These are phyloP conservation scores for Diaprepes abbreviatus DNA, from an alignment of 2,888 invertebrate genomes.

Conservation along the genomic window DNA sequence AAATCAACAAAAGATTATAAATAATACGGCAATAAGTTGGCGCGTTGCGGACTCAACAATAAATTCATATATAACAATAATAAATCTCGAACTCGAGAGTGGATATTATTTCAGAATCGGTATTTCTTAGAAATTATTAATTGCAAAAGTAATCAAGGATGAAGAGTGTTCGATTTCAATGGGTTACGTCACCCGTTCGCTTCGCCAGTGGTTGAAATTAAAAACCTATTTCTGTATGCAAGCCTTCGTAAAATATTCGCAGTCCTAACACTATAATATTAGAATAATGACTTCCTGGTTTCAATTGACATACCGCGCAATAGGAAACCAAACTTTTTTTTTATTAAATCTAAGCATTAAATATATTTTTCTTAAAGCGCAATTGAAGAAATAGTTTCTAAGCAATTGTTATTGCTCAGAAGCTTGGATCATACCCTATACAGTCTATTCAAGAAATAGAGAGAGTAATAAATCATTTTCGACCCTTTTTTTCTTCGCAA, in stretches of 20 bases:
- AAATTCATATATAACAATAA: conserved; percentile 30
- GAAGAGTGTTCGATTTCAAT: conserved; percentile 41
- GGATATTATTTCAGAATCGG: conserved; percentile 30
- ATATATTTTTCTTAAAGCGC: too few species aligned
- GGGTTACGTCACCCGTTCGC: conserved; percentile 30
- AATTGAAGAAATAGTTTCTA: too few species aligned
- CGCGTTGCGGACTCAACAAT: conserved; percentile 24
- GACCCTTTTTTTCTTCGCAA: too few species aligned
- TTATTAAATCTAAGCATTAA: too few species aligned
- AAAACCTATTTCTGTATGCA: neutral
- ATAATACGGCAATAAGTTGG: conserved; percentile 11
- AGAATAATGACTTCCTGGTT: neutral
- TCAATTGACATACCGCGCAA: neutral
- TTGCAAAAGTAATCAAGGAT: conserved; percentile 36
- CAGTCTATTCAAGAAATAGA: too few species aligned
- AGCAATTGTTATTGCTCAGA: too few species aligned
- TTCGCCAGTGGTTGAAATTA: neutral
- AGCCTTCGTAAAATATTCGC: neutral
- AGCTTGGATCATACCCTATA: too few species aligned
- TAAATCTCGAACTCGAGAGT: conserved; percentile 21
- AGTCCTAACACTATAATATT: neutral
- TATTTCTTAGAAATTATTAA: conserved; percentile 39
- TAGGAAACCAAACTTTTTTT: too few species aligned
- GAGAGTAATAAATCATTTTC: too few species aligned
- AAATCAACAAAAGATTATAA: conserved; percentile 30